Conservation (phyloP, 1,140 invertebrate genomes). For the Drosophila micromelanica region DNA sequence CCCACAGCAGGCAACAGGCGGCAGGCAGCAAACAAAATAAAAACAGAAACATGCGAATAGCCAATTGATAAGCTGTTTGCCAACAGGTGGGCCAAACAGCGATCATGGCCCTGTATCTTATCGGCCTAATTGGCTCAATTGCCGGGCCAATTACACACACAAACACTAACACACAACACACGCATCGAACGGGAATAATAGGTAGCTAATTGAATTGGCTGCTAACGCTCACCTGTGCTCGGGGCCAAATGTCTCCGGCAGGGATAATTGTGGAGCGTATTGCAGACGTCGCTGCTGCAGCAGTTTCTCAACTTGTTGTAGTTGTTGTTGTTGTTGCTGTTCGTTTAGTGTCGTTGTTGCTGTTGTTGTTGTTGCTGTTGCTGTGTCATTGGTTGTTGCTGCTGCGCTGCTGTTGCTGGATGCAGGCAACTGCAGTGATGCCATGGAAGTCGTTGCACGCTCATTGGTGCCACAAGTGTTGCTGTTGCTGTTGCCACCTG, state of each 20-base stretch:
- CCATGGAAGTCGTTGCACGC: constrained; percentile 46
- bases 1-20: neutral
- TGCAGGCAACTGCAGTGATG: constrained; percentile 35
- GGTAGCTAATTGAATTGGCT: constrained; percentile 9
- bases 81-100: constrained; percentile 11
- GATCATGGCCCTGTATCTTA: constrained; percentile 9
- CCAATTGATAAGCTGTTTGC: constrained; percentile 16
- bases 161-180: neutral
- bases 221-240: constrained; percentile 31
- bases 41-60: constrained; percentile 5
- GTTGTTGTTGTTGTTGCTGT: constrained; percentile 6
- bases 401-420: constrained; percentile 15
- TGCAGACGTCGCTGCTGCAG: constrained; percentile 28
- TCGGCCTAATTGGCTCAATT: constrained; percentile 10
- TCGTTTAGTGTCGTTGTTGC: neutral
- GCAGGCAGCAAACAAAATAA: constrained; percentile 5
- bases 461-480: constrained; percentile 32
- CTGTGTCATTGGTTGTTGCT: constrained; percentile 18
- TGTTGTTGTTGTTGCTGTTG: constrained; percentile 7
- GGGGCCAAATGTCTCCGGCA: constrained; percentile 32
- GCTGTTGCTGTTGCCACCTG: constrained; percentile 19
- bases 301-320: constrained; percentile 9
- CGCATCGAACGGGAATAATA: neutral
- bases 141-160: constrained; percentile 12
- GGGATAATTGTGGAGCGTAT: constrained; percentile 29